These are phyloP conservation scores for Thelaira solivaga DNA, from an alignment of 2,888 invertebrate genomes.

Conservation along the genomic window DNA sequence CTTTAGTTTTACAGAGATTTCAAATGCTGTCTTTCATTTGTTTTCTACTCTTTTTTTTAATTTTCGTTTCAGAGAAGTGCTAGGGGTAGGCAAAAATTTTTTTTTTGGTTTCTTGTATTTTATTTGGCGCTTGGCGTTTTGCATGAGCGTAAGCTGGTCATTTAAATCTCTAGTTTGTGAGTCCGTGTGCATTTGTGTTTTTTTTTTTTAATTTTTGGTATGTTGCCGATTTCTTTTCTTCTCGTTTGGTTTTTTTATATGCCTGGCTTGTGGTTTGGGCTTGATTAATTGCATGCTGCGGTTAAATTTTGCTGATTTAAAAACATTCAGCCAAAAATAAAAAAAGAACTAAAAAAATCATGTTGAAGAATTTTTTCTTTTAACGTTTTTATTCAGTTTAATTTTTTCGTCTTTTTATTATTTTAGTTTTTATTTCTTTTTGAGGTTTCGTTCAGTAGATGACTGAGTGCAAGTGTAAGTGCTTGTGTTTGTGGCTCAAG, in stretches of 20 bases:
- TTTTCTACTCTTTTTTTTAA: background rate
- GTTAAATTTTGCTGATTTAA: slow-evolving; percentile 65
- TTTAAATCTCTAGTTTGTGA: slow-evolving; percentile 2
- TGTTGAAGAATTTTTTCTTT: slow-evolving; percentile 38
- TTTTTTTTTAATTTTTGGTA: slow-evolving; percentile 1
- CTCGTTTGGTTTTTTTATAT: slow-evolving; percentile 10
- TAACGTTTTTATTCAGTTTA: slow-evolving; percentile 34
- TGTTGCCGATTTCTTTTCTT: slow-evolving; percentile 31
- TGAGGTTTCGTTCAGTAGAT: slow-evolving; percentile 23
- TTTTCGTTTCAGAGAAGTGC: slow-evolving; percentile 45
- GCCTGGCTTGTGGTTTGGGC: slow-evolving; percentile 59
- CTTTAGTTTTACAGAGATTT: background rate
- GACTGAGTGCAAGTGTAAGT: background rate
- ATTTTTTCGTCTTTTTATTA: slow-evolving; percentile 28
- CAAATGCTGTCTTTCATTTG: slow-evolving; percentile 27
- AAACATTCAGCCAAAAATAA: slow-evolving; percentile 33
- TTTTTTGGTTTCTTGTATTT: slow-evolving; percentile 49
- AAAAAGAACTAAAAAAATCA: background rate
- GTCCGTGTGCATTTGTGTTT: background rate
- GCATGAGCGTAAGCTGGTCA: slow-evolving; percentile 12
- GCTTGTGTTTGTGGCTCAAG: slow-evolving; percentile 27
- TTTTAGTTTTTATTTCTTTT: slow-evolving; percentile 10
- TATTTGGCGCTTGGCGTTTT: slow-evolving; percentile 26
- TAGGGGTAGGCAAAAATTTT: no score
- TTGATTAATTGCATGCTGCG: slow-evolving; percentile 66